Percentiles rank a stretch among this genome's conserved stretches.
phyloP scores from a whole-genome alignment of 2,113 vertebrate species.

The Riparia riparia region DNA sequence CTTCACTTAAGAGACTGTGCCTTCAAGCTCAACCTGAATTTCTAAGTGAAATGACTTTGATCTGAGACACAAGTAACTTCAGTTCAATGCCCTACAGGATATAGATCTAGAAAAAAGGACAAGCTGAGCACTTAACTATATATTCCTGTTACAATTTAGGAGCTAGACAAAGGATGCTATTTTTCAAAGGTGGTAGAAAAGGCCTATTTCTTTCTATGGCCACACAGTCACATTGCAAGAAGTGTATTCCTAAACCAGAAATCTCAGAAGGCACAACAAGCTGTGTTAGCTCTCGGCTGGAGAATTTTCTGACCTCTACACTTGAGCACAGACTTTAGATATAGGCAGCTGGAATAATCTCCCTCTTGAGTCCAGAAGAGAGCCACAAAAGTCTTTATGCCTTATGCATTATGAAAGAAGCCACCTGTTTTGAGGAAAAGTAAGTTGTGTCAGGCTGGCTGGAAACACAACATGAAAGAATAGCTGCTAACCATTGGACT shows the following conservation, averaged over 20 bases:
- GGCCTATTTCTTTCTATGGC: not conserved
- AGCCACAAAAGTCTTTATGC: conserved; percentile 45
- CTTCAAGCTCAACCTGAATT: conserved; percentile 68
- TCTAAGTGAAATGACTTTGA: conserved; percentile 72
- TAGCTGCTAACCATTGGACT: not conserved
- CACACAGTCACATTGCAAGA: conserved; percentile 29
- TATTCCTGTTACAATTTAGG: conserved; percentile 40
- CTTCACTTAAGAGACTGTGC: conserved; percentile 68
- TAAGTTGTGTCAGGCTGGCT: conserved; percentile 39
- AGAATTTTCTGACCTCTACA: conserved; percentile 52
- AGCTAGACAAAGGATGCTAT: conserved; percentile 12
- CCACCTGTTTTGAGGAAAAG: conserved; percentile 37
- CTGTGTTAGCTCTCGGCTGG: conserved; percentile 54
- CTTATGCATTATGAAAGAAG: conserved; percentile 51
- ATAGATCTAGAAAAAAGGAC: conserved; percentile 58
- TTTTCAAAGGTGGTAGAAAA: conserved; percentile 50
- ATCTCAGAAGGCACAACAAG: conserved; percentile 13
- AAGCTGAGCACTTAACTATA: conserved; percentile 34
- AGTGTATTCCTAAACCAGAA: conserved; percentile 37
- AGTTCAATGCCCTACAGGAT: conserved; percentile 64
- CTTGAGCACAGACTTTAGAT: conserved; percentile 35
- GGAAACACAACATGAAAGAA: not conserved
- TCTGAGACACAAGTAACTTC: conserved; percentile 69
- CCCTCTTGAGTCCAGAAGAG: conserved; percentile 43
- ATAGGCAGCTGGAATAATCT: conserved; percentile 36